Evolutionary conservation across 2,888 invertebrate species (phyloP).

Genomic region (Esperia sulphurella): DNA sequence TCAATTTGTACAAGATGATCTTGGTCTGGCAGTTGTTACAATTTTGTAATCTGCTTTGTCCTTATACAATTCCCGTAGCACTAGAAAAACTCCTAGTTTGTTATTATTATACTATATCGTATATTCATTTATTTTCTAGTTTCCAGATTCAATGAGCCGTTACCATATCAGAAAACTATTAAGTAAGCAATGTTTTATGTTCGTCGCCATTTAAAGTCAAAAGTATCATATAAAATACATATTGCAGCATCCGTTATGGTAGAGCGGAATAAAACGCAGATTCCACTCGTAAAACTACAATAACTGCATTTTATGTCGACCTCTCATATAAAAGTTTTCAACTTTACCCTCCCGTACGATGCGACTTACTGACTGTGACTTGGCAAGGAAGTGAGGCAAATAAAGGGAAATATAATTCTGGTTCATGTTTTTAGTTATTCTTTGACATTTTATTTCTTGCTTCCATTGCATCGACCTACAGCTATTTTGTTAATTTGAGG

Average conservation of each 20-base stretch:
- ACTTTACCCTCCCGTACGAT: constrained; percentile 16
- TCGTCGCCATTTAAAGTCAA: constrained; percentile 2
- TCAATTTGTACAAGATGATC: no score
- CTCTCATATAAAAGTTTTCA: constrained; percentile 33
- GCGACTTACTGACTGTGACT: no score
- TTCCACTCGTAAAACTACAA: constrained; percentile 37
- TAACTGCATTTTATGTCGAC: constrained; percentile 39
- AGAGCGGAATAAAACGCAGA: constrained; percentile 30
- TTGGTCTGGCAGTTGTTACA: no score
- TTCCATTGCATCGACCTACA: not conserved
- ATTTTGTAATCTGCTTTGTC: no score
- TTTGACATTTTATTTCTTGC: not conserved
- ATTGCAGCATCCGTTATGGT: constrained; percentile 10
- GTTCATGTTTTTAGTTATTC: constrained; percentile 1
- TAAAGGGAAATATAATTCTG: constrained; percentile 9
- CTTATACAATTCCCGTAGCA: no score
- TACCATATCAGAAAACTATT: constrained; percentile 8
- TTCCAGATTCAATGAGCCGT: constrained; percentile 2
- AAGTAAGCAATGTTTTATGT: constrained; percentile 1
- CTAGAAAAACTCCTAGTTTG: no score
- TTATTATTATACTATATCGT: no score
- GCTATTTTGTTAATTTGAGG: no score
- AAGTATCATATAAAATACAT: constrained; percentile 12
- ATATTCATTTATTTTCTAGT: no score
- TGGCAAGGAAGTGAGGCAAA: constrained; percentile 9